Evolutionary conservation across 2,888 invertebrate genomes (phyloP).

Genomic region (Notocelia uddmanniana): DNA sequence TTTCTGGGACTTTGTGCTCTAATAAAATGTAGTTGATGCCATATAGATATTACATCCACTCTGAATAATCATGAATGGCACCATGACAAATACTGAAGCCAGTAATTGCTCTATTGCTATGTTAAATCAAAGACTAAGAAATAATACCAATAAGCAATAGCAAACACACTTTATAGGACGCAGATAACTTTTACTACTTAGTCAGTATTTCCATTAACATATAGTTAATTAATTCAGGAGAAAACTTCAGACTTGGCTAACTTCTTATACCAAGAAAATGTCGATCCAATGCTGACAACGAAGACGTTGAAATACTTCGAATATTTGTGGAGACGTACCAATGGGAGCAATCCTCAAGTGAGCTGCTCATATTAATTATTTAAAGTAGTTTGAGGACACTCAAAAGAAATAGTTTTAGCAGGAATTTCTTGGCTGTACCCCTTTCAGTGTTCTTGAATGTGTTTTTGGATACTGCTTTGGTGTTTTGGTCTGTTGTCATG

Average conservation of each 20-base stretch:
- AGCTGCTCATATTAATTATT: constrained; percentile 50
- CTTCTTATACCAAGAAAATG: constrained; percentile 79
- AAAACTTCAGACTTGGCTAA: constrained; percentile 77
- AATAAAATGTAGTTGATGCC: no score
- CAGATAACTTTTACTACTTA: no score
- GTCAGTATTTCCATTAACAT: no score
- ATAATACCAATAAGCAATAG: no score
- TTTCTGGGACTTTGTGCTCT: no score
- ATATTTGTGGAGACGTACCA: constrained; percentile 83
- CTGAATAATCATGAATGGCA: no score
- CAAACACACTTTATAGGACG: no score
- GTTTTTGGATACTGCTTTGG: not conserved
- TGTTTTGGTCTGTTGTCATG: no score
- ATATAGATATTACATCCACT: no score
- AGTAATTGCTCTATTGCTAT: no score
- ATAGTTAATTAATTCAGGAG: constrained; percentile 66
- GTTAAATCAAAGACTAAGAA: no score
- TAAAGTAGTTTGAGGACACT: constrained; percentile 18
- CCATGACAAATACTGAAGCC: no score
- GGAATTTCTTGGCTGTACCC: not conserved
- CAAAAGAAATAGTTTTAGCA: not conserved
- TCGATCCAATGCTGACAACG: constrained; percentile 70
- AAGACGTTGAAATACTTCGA: constrained; percentile 82
- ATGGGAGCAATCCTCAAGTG: constrained; percentile 81
- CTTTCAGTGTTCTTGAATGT: not conserved